Evolutionary conservation across 2,113 vertebrate genomes (phyloP).

Genomic region (Tricholaema leucomelas): DNA sequence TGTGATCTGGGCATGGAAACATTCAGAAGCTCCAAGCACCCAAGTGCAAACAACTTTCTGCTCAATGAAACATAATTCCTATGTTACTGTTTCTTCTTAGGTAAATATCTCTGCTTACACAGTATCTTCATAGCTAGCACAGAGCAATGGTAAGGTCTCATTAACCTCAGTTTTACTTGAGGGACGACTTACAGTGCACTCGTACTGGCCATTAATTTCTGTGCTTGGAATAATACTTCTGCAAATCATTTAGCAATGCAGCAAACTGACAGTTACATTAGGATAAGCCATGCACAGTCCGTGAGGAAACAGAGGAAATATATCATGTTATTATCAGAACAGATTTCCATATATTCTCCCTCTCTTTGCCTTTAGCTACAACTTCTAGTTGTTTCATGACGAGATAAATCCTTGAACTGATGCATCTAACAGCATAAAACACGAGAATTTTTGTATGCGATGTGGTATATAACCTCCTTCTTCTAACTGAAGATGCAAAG

Average conservation of each 20-base stretch:
- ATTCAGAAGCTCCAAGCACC: not conserved
- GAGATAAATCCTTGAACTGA: not conserved
- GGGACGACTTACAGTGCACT: not conserved
- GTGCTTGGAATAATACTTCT: not conserved
- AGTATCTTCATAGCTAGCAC: not conserved
- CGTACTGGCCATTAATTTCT: not conserved
- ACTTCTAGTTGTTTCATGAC: not conserved
- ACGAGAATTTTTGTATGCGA: rapidly evolving
- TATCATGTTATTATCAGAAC: not conserved
- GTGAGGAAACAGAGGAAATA: not conserved
- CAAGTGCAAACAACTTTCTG: not conserved
- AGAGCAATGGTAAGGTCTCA: not conserved
- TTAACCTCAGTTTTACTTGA: not conserved
- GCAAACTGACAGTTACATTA: not conserved
- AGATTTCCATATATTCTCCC: not conserved
- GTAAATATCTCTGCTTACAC: not conserved
- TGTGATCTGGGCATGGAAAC: not conserved
- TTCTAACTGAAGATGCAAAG: not conserved
- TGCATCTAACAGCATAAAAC: not conserved
- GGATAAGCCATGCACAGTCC: not conserved
- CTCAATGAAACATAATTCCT: not conserved
- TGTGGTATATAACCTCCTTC: not conserved
- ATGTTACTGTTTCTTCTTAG: not conserved
- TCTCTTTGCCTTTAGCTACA: not conserved
- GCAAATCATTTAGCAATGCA: not conserved